These are phyloP conservation scores for Aphodius sticticus DNA, from an alignment of 2,888 invertebrate species.

Conservation along the genomic window DNA sequence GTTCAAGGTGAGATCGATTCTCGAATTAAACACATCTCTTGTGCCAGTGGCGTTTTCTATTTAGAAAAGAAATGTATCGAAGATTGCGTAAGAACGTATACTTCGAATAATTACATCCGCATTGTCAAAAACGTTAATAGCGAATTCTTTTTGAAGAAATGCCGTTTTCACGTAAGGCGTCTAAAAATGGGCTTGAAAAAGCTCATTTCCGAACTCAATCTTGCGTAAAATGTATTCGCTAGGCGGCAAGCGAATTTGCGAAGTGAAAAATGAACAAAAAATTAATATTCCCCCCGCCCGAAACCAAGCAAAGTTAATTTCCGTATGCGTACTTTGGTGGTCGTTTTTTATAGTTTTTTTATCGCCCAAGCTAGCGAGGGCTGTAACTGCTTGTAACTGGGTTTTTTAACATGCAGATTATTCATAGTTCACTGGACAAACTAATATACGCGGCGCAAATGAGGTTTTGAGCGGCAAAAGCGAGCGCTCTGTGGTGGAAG, in stretches of 20 bases:
- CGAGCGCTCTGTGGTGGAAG: not conserved
- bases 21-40: not conserved
- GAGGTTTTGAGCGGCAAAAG: slow-evolving; percentile 14
- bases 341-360: slow-evolving; percentile 6
- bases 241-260: not conserved
- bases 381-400: not conserved
- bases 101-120: not conserved
- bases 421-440: slow-evolving; percentile 22
- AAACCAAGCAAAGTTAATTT: slow-evolving; percentile 4
- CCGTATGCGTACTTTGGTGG: not conserved
- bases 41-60: not conserved
- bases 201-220: not conserved
- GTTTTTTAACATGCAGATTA: slow-evolving; percentile 24
- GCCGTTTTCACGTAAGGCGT: not conserved
- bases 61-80: not conserved
- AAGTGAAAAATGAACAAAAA: not conserved
- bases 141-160: slow-evolving; percentile 12
- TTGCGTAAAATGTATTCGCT: not conserved
- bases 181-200: slow-evolving; percentile 5
- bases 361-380: not conserved
- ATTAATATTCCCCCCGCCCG: not conserved
- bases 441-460: slow-evolving; percentile 16
- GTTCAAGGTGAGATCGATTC: not conserved
- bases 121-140: not conserved
- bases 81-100: not conserved